Percentiles rank a stretch among this genome's conserved stretches.
phyloP scores from a whole-genome alignment of 2,888 invertebrate genomes.

The Mycogona germanica region DNA sequence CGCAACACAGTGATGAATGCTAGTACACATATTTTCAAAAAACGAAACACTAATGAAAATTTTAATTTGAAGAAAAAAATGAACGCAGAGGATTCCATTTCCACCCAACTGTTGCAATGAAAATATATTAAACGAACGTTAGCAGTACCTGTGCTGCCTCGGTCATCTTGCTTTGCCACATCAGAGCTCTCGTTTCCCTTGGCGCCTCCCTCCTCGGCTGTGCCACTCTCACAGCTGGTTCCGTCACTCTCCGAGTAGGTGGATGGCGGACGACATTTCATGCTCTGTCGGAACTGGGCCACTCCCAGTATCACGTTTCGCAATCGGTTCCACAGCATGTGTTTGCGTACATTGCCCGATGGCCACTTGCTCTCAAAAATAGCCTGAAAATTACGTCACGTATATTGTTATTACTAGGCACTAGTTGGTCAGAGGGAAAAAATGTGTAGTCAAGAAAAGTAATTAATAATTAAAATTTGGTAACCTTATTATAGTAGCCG shows the following conservation, averaged over 20 bases:
- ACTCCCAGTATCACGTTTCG: constrained; percentile 84
- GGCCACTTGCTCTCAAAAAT: constrained; percentile 96
- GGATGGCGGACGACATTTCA: constrained; percentile 29
- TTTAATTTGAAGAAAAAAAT: too few species aligned
- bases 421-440: too few species aligned
- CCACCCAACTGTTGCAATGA: too few species aligned
- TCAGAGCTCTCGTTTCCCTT: constrained; percentile 18
- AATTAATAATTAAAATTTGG: constrained; percentile 4
- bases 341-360: constrained; percentile 55
- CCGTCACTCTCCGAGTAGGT: constrained; percentile 28
- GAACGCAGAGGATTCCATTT: background rate
- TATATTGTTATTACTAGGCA: too few species aligned
- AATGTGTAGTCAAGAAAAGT: too few species aligned
- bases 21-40: too few species aligned
- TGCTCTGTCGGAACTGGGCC: constrained; percentile 73
- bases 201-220: constrained; percentile 26
- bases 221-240: constrained; percentile 18
- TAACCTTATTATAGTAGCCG: constrained; percentile 62
- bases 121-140: background rate
- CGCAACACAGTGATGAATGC: too few species aligned
- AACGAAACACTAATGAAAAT: too few species aligned
- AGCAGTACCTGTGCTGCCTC: background rate
- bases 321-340: constrained; percentile 84
- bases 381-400: too few species aligned
- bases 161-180: background rate